phyloP scores from a whole-genome alignment of 2,113 vertebrate species.

The Corythornis vintsioides region DNA sequence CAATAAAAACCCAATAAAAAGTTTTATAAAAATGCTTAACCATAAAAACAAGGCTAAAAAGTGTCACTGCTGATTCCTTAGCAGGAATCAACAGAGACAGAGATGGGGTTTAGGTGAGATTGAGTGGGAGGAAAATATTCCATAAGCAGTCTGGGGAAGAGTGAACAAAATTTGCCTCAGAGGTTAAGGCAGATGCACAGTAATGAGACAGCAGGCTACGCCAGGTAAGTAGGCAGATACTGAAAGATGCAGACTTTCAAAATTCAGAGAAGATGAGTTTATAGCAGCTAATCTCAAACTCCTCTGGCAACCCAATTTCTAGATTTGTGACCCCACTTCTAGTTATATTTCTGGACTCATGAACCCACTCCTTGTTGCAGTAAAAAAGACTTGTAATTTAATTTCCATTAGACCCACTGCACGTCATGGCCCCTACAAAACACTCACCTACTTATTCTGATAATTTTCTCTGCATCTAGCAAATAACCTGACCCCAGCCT shows the following conservation, averaged over 20 bases:
- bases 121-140: constrained; percentile 34
- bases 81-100: constrained; percentile 35
- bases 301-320: neutral
- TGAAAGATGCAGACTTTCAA: neutral
- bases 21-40: constrained; percentile 35
- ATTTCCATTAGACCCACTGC: neutral
- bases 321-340: neutral
- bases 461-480: neutral
- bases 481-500: neutral
- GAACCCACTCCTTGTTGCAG: neutral
- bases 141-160: constrained; percentile 11
- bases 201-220: constrained; percentile 18
- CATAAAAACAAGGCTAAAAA: constrained; percentile 30
- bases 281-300: neutral
- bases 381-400: neutral
- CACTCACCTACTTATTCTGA: neutral
- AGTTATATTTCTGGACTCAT: neutral
- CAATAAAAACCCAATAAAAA: constrained; percentile 42
- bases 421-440: neutral
- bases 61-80: constrained; percentile 16
- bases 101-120: neutral
- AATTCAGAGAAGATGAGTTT: neutral
- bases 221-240: constrained; percentile 11
- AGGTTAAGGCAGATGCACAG: constrained; percentile 30
- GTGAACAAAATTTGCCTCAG: constrained; percentile 44